phyloP scores from a whole-genome alignment of 2,888 invertebrate genomes.

The Chaetogeoica ovagalla region DNA sequence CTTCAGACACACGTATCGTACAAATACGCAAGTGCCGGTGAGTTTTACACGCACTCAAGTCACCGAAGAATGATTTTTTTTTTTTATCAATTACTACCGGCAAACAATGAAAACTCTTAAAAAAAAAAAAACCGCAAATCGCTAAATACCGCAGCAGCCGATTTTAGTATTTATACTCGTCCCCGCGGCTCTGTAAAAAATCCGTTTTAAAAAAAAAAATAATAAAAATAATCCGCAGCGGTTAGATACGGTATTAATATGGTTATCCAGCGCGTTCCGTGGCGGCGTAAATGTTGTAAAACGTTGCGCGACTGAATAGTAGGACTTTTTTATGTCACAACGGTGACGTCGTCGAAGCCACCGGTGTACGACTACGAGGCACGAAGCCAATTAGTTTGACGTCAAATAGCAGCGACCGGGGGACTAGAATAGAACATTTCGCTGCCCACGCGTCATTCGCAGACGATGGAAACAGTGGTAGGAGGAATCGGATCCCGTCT shows the following conservation, averaged over 20 bases:
- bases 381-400: constrained; percentile 46
- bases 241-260: too few species aligned
- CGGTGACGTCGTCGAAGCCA: constrained; percentile 34
- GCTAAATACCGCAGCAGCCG: too few species aligned
- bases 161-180: too few species aligned
- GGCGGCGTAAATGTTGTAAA: constrained; percentile 19
- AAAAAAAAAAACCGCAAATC: too few species aligned
- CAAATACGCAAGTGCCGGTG: too few species aligned
- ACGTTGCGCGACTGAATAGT: constrained; percentile 30
- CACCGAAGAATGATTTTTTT: too few species aligned
- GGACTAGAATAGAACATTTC: constrained; percentile 49
- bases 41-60: too few species aligned
- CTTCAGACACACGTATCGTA: too few species aligned
- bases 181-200: too few species aligned
- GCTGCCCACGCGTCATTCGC: constrained; percentile 30
- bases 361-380: neutral
- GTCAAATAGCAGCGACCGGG: constrained; percentile 25
- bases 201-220: neutral
- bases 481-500: constrained; percentile 9
- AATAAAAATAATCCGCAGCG: neutral
- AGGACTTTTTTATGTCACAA: constrained; percentile 48
- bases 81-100: too few species aligned
- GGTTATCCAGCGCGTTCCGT: neutral
- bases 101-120: too few species aligned
- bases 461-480: neutral